Evolutionary conservation across 2,797 vertebrate species (phyloP).

Genomic region (Alfaro cultratus): DNA sequence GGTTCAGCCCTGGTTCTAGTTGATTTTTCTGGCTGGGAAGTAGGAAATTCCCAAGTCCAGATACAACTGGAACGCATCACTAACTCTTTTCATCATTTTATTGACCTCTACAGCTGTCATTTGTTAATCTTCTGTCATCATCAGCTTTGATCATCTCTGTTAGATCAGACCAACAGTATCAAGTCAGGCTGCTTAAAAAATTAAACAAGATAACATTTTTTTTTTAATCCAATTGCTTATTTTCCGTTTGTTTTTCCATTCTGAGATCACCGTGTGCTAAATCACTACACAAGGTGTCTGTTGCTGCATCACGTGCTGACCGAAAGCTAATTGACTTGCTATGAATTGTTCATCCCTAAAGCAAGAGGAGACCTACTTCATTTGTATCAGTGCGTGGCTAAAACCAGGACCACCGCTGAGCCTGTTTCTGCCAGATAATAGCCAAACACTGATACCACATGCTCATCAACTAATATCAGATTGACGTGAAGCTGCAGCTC

Average conservation of each 20-base stretch:
- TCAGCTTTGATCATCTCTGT: too few relatives aligned
- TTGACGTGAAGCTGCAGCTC: not conserved
- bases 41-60: not conserved
- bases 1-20: not conserved
- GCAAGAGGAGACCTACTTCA: not conserved
- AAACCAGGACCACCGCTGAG: not conserved
- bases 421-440: not conserved
- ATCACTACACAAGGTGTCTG: not conserved
- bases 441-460: not conserved
- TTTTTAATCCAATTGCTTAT: not conserved
- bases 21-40: not conserved
- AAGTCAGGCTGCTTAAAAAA: not conserved
- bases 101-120: too few relatives aligned
- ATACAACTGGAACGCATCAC: not conserved
- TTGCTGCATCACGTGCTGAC: not conserved
- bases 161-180: too few relatives aligned
- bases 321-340: not conserved
- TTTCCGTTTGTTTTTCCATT: not conserved
- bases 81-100: not conserved
- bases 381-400: not conserved
- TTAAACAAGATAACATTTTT: not conserved
- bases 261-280: not conserved
- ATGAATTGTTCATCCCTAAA: not conserved
- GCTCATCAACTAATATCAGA: not conserved
- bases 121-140: too few relatives aligned